Evolutionary conservation across 2,113 vertebrate genomes (phyloP), one percentile per base, ranked within the genome.

Genomic region (Tapirus terrestris): DNA sequence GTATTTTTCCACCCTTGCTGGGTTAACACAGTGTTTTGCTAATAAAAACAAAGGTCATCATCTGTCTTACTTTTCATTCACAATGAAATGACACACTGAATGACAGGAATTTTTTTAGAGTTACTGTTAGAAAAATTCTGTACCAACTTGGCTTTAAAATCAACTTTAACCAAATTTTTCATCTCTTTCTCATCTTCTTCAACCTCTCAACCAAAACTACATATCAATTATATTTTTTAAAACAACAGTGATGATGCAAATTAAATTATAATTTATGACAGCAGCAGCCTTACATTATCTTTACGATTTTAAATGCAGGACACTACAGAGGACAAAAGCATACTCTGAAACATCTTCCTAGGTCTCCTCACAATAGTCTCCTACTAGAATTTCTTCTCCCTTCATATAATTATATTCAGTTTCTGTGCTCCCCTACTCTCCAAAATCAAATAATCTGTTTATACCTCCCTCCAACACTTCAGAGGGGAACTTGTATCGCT

Each of bases 271-370:
- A 76, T 8, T n/a, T 39, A 56, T 3, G 18, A 18, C 0, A 14
- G 25, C 72, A 36, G 86, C 73, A 11, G 61, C 13, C 36, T 83
- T 43, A 33, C 27, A 73, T 60, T 58, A 56, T 43, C 51, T 81
- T 96, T 63, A 70, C 72, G 65, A 18, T 39, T 5, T 53, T 36
- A 87, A 97, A 84, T 8, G 58, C 79, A 68, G 17, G 2, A 29
- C 61, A 73, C 65, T 25, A 51, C 56, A 76, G 33, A 95, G 39
- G 85, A 96, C 94, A 97, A 97, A 96, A 97, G 83, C 94, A 70
- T 3, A 23, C 63, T 58, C 10, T 60, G 90, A 88, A 89, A 86
- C 63, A 75, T 65, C 76, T 39, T 91, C 48, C 61, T 6, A 12
- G 70, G 48, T 72, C 73, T 43, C 85, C 58, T 36, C 56, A 95